Evolutionary conservation across 2,888 invertebrate species (phyloP), one percentile per base, ranked within the genome.

Genomic region (Phrixothrix hirtus): DNA sequence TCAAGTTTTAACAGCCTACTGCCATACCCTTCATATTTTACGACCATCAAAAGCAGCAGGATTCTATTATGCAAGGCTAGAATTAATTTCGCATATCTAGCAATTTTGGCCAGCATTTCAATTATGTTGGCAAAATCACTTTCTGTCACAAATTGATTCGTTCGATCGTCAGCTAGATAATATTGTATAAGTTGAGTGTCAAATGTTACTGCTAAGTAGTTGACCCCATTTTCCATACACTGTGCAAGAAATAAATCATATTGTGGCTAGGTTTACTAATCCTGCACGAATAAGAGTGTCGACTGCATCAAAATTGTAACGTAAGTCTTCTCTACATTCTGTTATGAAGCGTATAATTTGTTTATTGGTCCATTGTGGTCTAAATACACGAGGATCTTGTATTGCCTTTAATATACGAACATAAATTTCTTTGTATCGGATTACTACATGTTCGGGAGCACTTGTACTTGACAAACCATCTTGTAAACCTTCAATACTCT

Each of bases 61-160:
- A 0, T 99, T 99, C 76, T 91, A 95, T 48, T 99, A 94, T 75
- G 94, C 98, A 1, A 99, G 99, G 99, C 79, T 99, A 48, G 99
- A 99, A 76, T 79, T 99, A 35, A 91, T 99, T 29, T 95, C 97
- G 0, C 97, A 99, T 76, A n/a, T n/a, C n/a, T n/a, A n/a, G 88
- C 84, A 57, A 95, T 83, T 52, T 90, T 81, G 2, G 86, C 85
- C 21, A 96, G 77, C 63, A 88, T 84, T 67, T 95, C 95, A 27
- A 95, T 88, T 0, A 92, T 93, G 69, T 92, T 88, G 69, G 84
- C 87, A 35, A 97, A 81, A 70, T 97, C 96, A 14, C 86, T 84
- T 70, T 95, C 94, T 32, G 85, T 85, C 2, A 92, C 85, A 62
- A 84, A 83, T 31, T 86, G 82, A 52, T 85, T 87, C 55, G 85